Evolutionary conservation across 2,113 vertebrate species (phyloP).

Genomic region (Pollachius pollachius): DNA sequence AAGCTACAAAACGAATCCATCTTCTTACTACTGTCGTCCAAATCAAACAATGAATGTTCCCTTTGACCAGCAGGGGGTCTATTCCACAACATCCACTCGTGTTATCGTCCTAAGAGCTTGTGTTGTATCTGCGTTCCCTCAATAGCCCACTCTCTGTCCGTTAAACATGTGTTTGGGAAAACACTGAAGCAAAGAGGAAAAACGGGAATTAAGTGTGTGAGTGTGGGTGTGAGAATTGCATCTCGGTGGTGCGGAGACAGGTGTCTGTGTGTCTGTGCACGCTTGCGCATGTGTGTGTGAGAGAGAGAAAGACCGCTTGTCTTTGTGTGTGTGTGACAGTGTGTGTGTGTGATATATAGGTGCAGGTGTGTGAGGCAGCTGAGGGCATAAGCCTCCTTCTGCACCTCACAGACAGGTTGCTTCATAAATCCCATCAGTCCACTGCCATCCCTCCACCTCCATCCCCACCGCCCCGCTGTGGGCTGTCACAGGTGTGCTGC

Average conservation of each 20-base stretch:
- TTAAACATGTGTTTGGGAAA: slow-evolving; percentile 43
- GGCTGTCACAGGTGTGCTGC: slow-evolving; percentile 50
- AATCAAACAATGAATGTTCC: too few relatives aligned
- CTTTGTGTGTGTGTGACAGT: slow-evolving; percentile 45
- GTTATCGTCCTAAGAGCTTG: too few relatives aligned
- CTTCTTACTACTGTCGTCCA: too few relatives aligned
- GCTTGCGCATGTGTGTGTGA: slow-evolving; percentile 21
- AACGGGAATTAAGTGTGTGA: slow-evolving; percentile 32
- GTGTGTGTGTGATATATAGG: slow-evolving; percentile 34
- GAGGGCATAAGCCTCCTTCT: slow-evolving; percentile 36
- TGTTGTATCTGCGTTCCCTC: slow-evolving; percentile 30
- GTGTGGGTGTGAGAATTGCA: not conserved
- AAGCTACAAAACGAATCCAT: too few relatives aligned
- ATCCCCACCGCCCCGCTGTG: slow-evolving; percentile 8
- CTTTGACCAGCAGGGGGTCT: not conserved
- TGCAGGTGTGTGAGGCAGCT: slow-evolving; percentile 70
- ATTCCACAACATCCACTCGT: slow-evolving; percentile 15
- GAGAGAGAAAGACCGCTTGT: slow-evolving; percentile 14
- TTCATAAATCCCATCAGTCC: slow-evolving; percentile 42
- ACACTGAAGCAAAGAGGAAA: slow-evolving; percentile 34
- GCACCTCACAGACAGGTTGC: slow-evolving; percentile 34
- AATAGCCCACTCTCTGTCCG: slow-evolving; percentile 13
- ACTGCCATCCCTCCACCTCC: slow-evolving; percentile 23
- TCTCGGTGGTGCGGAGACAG: not conserved
- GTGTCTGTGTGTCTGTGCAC: slow-evolving; percentile 5